Conservation (phyloP, 2,797 vertebrate species). For the Catharus ustulatus region DNA sequence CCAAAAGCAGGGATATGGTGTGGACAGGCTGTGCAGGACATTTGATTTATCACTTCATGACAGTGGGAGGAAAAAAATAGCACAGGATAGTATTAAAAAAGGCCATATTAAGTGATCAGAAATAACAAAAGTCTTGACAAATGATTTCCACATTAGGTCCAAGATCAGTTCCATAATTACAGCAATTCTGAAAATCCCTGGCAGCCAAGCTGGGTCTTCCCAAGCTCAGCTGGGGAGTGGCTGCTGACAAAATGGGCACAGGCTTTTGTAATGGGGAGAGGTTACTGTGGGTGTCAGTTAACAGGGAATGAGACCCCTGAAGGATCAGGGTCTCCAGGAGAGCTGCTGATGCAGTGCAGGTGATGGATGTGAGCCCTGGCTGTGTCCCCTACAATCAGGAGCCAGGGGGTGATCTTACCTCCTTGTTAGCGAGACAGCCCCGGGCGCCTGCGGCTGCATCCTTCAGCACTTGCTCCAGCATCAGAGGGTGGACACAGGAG, state of each 20-base stretch:
- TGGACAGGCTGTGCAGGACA: not conserved
- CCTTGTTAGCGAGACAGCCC: not conserved
- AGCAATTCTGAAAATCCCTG: not conserved
- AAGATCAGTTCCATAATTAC: not conserved
- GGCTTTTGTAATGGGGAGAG: not conserved
- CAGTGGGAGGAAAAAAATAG: not conserved
- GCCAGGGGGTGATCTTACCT: not conserved
- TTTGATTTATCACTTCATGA: not conserved
- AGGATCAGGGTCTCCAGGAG: fast-evolving
- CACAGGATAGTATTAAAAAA: not conserved
- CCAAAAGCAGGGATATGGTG: not conserved
- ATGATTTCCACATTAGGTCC: not conserved
- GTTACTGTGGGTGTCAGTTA: not conserved
- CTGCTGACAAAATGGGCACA: not conserved
- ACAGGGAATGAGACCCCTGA: not conserved
- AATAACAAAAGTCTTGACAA: not conserved
- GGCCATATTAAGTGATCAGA: not conserved
- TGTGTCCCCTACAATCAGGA: not conserved
- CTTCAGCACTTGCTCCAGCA: not conserved
- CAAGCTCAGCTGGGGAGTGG: not conserved
- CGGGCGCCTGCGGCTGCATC: not conserved
- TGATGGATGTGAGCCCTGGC: not conserved
- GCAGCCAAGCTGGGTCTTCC: not conserved
- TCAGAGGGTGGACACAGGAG: not conserved
- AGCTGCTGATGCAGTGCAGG: not conserved